Conservation (phyloP, 1,140 invertebrate genomes). For the Leucophenga varia region DNA sequence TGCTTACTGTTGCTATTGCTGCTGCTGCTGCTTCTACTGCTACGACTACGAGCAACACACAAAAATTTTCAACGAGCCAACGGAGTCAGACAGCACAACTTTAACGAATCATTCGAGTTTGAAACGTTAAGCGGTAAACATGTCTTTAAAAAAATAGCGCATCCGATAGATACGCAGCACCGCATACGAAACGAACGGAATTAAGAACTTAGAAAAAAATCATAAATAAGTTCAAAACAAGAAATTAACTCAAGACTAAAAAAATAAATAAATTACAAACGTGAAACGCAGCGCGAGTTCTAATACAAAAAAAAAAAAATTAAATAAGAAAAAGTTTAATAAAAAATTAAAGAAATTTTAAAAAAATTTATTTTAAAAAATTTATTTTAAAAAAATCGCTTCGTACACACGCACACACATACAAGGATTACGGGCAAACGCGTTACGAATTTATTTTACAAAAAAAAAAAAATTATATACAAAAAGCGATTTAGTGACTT, state of each 20-base stretch:
- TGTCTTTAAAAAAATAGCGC: conserved; percentile 52
- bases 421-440: conserved; percentile 46
- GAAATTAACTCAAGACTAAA: conserved; percentile 16
- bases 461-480: background rate
- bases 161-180: conserved; percentile 7
- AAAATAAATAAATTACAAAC: conserved; percentile 2
- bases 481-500: no score
- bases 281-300: no score
- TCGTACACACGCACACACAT: conserved; percentile 15
- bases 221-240: conserved; percentile 12
- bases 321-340: conserved; percentile 6
- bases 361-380: conserved; percentile 10
- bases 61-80: conserved; percentile 54
- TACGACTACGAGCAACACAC: conserved; percentile 2
- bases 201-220: conserved; percentile 12
- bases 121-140: conserved; percentile 54
- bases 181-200: conserved; percentile 12
- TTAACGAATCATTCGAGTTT: conserved; percentile 51
- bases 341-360: conserved; percentile 3
- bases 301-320: conserved; percentile 3
- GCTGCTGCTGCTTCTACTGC: conserved; percentile 3
- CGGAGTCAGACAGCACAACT: conserved; percentile 44
- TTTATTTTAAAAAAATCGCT: conserved; percentile 15
- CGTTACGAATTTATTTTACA: conserved; percentile 1
- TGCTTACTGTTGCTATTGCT: conserved; percentile 2